Evolutionary conservation across 2,113 vertebrate genomes (phyloP).

Genomic region (Phyllostomus hastatus): DNA sequence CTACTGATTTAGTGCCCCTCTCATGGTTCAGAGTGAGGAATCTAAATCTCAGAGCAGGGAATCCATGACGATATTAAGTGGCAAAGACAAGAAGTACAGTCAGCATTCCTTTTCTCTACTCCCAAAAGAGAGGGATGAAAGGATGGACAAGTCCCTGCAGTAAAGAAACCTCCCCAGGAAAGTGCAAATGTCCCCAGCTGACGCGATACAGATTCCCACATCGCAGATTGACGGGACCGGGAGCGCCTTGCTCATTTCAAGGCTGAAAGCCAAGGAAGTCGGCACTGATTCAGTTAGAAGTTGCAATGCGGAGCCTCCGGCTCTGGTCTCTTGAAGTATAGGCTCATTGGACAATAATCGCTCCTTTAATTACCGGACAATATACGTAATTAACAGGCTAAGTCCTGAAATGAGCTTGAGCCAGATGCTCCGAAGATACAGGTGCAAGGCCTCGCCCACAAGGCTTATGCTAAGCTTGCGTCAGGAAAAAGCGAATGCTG

Average conservation of each 20-base stretch:
- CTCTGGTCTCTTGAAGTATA: background rate
- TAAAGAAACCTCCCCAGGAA: background rate
- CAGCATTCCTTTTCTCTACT: background rate
- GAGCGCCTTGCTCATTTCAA: background rate
- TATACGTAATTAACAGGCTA: background rate
- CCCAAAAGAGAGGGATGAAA: background rate
- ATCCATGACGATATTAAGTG: background rate
- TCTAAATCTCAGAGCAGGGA: background rate
- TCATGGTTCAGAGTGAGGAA: background rate
- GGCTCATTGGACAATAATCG: background rate
- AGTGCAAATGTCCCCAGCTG: background rate
- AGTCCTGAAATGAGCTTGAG: background rate
- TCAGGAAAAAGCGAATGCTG: background rate
- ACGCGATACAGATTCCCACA: background rate
- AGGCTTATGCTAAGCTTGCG: background rate
- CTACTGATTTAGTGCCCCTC: background rate
- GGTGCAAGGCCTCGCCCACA: background rate
- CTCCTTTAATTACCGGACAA: background rate
- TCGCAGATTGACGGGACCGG: background rate
- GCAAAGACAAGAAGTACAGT: background rate
- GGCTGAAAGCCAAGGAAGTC: background rate
- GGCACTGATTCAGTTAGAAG: background rate
- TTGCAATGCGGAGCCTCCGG: background rate
- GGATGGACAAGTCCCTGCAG: background rate
- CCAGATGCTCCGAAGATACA: background rate